phyloP scores from a whole-genome alignment of 2,797 vertebrate genomes.

The Melanotaenia boesemani region DNA sequence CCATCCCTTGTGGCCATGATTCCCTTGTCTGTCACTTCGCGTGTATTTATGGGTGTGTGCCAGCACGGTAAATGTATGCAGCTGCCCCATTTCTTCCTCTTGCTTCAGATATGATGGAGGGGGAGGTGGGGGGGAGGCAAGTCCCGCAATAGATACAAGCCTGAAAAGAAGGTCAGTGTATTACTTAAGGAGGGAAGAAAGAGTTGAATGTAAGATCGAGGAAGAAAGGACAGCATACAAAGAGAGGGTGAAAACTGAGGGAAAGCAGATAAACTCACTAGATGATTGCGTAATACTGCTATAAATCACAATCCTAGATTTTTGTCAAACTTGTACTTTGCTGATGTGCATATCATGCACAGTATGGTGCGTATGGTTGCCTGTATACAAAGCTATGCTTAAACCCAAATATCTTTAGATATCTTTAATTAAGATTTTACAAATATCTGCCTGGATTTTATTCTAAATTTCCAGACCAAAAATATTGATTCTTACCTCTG shows the following conservation, averaged over 20 bases:
- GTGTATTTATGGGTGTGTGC: constrained; percentile 64
- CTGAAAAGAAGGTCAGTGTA: constrained; percentile 79
- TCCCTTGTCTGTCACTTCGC: constrained; percentile 71
- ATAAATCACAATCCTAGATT: neutral
- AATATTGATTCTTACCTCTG: neutral
- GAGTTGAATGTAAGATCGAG: constrained; percentile 10
- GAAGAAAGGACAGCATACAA: constrained; percentile 10
- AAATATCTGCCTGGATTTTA: neutral
- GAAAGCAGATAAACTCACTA: neutral
- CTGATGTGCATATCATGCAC: neutral
- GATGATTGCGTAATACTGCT: neutral
- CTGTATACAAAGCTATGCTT: neutral
- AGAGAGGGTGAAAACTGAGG: constrained; percentile 1
- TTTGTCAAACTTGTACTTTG: neutral
- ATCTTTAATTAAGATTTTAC: too few relatives aligned
- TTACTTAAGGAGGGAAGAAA: constrained; percentile 43
- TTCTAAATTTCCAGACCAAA: neutral
- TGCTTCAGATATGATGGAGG: constrained; percentile 60
- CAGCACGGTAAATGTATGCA: constrained; percentile 75
- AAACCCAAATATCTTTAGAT: neutral
- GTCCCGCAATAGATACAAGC: constrained; percentile 63
- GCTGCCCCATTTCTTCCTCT: constrained; percentile 81
- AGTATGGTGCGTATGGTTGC: neutral
- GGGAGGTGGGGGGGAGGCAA: neutral
- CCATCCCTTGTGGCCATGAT: constrained; percentile 56